These are phyloP conservation scores for Tamandua tetradactyla DNA, from an alignment of 2,797 vertebrate species.

Conservation along the genomic window DNA sequence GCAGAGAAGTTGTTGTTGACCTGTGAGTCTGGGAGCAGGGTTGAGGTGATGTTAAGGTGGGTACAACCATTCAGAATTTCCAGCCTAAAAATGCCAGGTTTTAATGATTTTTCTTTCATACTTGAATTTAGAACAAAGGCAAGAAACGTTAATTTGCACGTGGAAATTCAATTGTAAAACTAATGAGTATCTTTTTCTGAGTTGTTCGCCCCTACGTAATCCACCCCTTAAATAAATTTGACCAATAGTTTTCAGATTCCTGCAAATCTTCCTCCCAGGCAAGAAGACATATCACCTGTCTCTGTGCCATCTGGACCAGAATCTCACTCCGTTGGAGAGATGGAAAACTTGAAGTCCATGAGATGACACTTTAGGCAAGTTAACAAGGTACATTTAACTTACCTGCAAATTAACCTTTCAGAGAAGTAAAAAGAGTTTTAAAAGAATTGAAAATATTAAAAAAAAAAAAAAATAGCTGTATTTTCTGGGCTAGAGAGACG, in stretches of 20 bases:
- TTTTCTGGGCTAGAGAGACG: not conserved
- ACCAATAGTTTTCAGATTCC: not conserved
- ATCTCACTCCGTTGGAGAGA: not conserved
- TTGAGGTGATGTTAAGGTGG: not conserved
- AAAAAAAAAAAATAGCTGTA: not conserved
- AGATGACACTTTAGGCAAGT: not conserved
- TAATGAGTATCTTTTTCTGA: not conserved
- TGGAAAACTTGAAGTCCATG: not conserved
- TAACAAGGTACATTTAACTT: not conserved
- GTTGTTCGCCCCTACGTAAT: not conserved
- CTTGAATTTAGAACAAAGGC: not conserved
- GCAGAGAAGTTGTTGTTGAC: not conserved
- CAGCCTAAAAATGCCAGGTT: not conserved
- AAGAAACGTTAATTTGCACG: not conserved
- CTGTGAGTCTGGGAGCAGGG: not conserved
- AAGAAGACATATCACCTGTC: not conserved
- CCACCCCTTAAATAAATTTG: not conserved
- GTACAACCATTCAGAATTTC: not conserved
- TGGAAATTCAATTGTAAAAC: not conserved
- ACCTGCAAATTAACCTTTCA: slow-evolving; percentile 26
- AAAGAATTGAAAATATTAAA: not conserved
- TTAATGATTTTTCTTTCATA: not conserved
- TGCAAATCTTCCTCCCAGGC: not conserved
- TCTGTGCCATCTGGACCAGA: not conserved
- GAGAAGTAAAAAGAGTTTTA: not conserved